Evolutionary conservation across 35 echinoderm and acorn worm species (phyloP).

Genomic region (Apostichopus californicus): DNA sequence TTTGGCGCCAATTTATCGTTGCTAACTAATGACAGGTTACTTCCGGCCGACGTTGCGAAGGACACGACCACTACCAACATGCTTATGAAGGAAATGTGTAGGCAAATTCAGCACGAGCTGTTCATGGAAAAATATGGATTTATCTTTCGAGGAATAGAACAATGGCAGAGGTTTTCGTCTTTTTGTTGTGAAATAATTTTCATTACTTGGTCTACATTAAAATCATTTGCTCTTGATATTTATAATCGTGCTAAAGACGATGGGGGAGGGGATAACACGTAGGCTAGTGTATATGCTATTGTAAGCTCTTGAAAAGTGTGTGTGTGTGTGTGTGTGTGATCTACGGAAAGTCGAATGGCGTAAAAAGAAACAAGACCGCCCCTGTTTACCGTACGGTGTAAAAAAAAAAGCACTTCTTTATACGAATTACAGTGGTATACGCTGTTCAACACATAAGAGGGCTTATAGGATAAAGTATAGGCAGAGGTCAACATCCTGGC

Average conservation of each 20-base stretch:
- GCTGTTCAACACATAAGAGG: no score
- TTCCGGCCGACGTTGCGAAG: conserved; percentile 81
- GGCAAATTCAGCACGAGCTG: conserved; percentile 71
- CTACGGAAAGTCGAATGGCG: no score
- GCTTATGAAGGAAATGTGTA: conserved; percentile 73
- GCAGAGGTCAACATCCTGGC: no score
- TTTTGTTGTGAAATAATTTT: conserved; percentile 8
- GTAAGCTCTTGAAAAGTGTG: no score
- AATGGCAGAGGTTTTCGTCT: conserved; percentile 57
- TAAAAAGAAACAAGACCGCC: no score
- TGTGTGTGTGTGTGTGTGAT: no score
- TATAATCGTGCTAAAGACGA: conserved; percentile 18
- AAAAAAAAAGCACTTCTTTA: no score
- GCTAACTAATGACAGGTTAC: conserved; percentile 64
- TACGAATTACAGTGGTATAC: no score
- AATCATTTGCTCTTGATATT: conserved; percentile 14
- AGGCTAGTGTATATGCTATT: neutral
- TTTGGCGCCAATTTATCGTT: conserved; percentile 82
- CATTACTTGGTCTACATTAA: neutral
- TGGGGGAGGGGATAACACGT: neutral
- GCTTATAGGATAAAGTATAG: no score
- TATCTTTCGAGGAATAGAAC: conserved; percentile 75
- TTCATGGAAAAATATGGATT: conserved; percentile 85
- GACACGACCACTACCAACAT: conserved; percentile 77
- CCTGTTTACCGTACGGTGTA: no score